Evolutionary conservation across 1,140 invertebrate genomes (phyloP).

Genomic region (Neodiprion pinetum): DNA sequence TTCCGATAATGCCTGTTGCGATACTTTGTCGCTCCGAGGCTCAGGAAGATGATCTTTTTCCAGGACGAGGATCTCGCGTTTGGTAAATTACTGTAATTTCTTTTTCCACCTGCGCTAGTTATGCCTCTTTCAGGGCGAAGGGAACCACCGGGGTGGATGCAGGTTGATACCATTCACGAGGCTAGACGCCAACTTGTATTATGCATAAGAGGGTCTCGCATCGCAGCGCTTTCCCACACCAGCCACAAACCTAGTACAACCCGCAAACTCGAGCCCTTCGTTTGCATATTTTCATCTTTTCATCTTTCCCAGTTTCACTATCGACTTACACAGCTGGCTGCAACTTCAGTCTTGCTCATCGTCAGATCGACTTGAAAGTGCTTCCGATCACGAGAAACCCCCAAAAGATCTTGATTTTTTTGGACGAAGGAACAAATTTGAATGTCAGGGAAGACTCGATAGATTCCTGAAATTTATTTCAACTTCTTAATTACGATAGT

Average conservation of each 20-base stretch:
- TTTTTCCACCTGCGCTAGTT: background rate
- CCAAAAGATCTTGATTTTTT: too few relatives aligned
- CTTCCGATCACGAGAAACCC: too few relatives aligned
- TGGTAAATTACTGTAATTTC: background rate
- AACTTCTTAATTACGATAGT: too few relatives aligned
- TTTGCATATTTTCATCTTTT: conserved; percentile 1
- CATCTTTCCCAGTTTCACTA: background rate
- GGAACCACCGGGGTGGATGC: background rate
- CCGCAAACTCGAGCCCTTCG: too few relatives aligned
- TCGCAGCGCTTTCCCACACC: conserved; percentile 58
- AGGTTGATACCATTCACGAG: background rate
- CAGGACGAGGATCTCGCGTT: background rate
- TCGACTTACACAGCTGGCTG: too few relatives aligned
- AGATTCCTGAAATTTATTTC: too few relatives aligned
- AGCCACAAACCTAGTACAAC: background rate
- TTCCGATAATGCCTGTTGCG: background rate
- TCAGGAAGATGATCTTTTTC: background rate
- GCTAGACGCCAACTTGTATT: background rate
- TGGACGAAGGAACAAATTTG: too few relatives aligned
- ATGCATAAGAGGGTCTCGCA: conserved; percentile 51
- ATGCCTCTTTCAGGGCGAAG: background rate
- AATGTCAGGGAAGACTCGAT: too few relatives aligned
- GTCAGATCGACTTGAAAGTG: too few relatives aligned
- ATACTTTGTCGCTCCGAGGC: background rate
- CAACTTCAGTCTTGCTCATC: too few relatives aligned